These are phyloP conservation scores for Engystomops pustulosus DNA, from an alignment of 2,113 vertebrate genomes.

Conservation along the genomic window DNA sequence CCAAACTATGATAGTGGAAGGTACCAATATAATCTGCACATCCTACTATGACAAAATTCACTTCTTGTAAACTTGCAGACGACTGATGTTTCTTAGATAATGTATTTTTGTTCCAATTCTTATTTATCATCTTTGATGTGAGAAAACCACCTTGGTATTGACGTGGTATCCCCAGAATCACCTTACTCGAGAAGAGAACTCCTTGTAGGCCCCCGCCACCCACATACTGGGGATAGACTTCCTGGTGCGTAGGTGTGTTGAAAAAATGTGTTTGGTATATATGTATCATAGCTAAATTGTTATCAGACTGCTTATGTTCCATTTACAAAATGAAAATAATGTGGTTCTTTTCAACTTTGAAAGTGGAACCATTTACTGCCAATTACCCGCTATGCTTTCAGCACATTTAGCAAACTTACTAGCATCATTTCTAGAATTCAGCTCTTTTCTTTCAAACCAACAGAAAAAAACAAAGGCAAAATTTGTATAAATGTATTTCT, in stretches of 20 bases:
- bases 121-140: conserved; percentile 33
- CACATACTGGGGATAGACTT: conserved; percentile 76
- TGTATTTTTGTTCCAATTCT: conserved; percentile 46
- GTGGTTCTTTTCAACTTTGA: neutral
- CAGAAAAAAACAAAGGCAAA: neutral
- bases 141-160: conserved; percentile 65
- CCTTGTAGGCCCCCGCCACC: conserved; percentile 70
- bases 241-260: conserved; percentile 75
- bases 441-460: neutral
- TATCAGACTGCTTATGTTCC: neutral
- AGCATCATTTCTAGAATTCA: neutral
- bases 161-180: conserved; percentile 79
- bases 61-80: conserved; percentile 32
- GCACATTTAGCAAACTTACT: neutral
- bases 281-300: neutral
- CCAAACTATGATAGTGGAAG: neutral
- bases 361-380: conserved; percentile 8
- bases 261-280: neutral
- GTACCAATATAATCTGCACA: neutral
- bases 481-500: neutral
- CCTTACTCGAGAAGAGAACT: conserved; percentile 69
- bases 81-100: conserved; percentile 48
- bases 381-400: neutral
- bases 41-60: conserved; percentile 19
- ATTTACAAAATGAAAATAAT: neutral